Evolutionary conservation across 1,140 invertebrate genomes (phyloP).

Genomic region (Harpegnathos saltator): DNA sequence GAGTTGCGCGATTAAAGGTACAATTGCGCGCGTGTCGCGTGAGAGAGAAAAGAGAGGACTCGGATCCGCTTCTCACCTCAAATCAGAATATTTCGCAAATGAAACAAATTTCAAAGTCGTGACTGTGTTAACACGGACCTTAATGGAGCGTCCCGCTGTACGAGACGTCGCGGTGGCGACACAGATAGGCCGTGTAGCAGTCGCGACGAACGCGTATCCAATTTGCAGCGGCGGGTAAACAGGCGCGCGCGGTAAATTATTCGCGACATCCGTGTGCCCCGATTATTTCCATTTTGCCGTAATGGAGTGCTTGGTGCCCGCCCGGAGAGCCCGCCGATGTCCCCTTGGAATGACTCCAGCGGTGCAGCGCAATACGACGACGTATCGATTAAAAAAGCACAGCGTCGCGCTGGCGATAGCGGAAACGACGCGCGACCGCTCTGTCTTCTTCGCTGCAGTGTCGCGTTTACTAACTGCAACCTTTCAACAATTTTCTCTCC

Average conservation of each 20-base stretch:
- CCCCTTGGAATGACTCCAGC: constrained; percentile 26
- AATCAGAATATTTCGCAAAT: too few relatives aligned
- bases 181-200: constrained; percentile 10
- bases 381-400: constrained; percentile 39
- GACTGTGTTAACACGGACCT: too few relatives aligned
- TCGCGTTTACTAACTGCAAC: neutral
- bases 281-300: constrained; percentile 45
- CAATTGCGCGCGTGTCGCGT: too few relatives aligned
- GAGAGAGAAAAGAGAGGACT: too few relatives aligned
- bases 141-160: too few relatives aligned
- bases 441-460: neutral
- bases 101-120: too few relatives aligned
- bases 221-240: constrained; percentile 47
- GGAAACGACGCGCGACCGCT: neutral
- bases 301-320: constrained; percentile 32
- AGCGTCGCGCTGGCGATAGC: neutral
- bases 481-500: too few relatives aligned
- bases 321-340: constrained; percentile 6
- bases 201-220: constrained; percentile 16
- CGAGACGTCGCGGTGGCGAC: neutral
- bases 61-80: too few relatives aligned
- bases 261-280: constrained; percentile 10
- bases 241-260: constrained; percentile 39
- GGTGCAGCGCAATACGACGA: constrained; percentile 16
- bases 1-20: too few relatives aligned